These are phyloP conservation scores for Amiota mariae DNA, from an alignment of 2,888 invertebrate genomes.

Conservation along the genomic window DNA sequence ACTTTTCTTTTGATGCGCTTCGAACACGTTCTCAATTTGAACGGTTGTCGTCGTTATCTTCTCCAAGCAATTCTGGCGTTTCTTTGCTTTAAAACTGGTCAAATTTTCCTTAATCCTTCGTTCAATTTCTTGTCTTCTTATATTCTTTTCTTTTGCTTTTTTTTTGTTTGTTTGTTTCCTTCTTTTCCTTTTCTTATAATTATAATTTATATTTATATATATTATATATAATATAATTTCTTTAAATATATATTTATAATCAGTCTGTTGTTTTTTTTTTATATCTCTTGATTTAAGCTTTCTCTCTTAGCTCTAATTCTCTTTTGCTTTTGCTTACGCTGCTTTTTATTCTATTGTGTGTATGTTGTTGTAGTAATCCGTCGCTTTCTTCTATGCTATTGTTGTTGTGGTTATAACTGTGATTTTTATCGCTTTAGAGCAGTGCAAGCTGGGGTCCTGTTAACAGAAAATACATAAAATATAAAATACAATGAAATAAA, in stretches of 20 bases:
- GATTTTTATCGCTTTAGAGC: slow-evolving; percentile 37
- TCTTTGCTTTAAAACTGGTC: slow-evolving; percentile 24
- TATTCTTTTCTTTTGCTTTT: slow-evolving; percentile 40
- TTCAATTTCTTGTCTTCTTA: slow-evolving; percentile 43
- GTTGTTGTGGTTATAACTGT: neutral
- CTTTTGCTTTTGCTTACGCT: slow-evolving; percentile 57
- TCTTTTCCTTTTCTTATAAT: slow-evolving; percentile 55
- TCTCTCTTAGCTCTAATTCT: slow-evolving; percentile 59
- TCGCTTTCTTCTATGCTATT: slow-evolving; percentile 35
- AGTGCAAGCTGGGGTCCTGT: slow-evolving; percentile 46
- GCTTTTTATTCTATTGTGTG: slow-evolving; percentile 36
- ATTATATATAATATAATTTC: slow-evolving; percentile 61
- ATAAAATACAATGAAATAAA: slow-evolving; percentile 27
- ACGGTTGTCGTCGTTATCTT: slow-evolving; percentile 30
- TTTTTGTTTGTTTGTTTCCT: slow-evolving; percentile 35
- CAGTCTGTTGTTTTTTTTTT: slow-evolving; percentile 71
- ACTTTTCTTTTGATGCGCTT: too few species aligned
- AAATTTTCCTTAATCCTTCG: slow-evolving; percentile 18
- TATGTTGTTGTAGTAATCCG: slow-evolving; percentile 14
- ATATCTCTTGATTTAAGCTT: slow-evolving; percentile 63
- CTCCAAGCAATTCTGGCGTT: slow-evolving; percentile 37
- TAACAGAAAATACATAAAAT: slow-evolving; percentile 29
- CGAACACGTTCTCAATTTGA: too few species aligned
- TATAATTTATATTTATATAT: slow-evolving; percentile 59
- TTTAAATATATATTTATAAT: slow-evolving; percentile 70